phyloP scores from a whole-genome alignment of 2,113 vertebrate genomes.

The Sterrhoptilus dennistouni region DNA sequence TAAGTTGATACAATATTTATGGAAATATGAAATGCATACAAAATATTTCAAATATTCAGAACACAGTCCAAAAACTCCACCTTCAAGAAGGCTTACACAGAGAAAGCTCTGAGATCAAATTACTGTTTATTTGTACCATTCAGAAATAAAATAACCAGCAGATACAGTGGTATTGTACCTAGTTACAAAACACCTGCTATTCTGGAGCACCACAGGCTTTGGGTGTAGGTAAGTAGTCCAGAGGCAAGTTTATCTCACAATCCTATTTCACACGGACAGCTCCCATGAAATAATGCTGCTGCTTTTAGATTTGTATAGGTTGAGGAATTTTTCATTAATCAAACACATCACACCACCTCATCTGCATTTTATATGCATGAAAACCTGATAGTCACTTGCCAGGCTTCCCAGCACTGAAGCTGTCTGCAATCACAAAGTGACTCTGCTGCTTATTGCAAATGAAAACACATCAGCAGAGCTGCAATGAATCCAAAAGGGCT shows the following conservation, averaged over 20 bases:
- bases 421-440: background rate
- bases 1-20: conserved; percentile 36
- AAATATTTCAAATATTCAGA: conserved; percentile 25
- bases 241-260: background rate
- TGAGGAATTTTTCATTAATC: conserved; percentile 1
- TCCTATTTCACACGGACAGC: background rate
- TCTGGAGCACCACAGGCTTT: background rate
- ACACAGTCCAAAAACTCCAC: conserved; percentile 19
- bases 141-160: conserved; percentile 4
- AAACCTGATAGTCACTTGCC: background rate
- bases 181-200: background rate
- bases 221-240: background rate
- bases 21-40: background rate
- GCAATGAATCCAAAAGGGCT: conserved; percentile 32
- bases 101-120: background rate
- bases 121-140: background rate
- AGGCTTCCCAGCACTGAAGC: background rate
- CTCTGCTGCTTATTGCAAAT: conserved; percentile 26
- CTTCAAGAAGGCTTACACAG: background rate
- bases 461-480: conserved; percentile 29
- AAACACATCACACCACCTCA: background rate
- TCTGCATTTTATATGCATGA: background rate
- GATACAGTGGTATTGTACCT: background rate
- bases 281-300: background rate
- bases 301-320: background rate